Conservation (phyloP, 1,140 invertebrate genomes). For the Philotrypesis tridentata region DNA sequence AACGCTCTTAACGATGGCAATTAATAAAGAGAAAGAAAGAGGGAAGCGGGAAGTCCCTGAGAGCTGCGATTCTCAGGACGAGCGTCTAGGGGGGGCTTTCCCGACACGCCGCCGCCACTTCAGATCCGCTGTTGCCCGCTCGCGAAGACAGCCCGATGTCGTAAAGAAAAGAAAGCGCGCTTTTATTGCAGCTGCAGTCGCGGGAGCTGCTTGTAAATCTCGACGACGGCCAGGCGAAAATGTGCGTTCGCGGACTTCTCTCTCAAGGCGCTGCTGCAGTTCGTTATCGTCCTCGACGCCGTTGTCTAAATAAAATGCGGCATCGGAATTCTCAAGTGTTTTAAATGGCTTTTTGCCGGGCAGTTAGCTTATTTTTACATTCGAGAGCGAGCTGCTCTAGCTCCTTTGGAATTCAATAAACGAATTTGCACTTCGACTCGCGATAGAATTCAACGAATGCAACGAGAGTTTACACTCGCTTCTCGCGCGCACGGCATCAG, state of each 20-base stretch:
- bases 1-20: conserved; percentile 32
- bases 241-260: not conserved
- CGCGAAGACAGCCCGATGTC: not conserved
- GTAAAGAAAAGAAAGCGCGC: conserved; percentile 16
- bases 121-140: not conserved
- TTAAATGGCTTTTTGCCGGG: no score
- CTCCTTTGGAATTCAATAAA: not conserved
- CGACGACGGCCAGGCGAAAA: not conserved
- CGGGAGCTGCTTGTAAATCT: not conserved
- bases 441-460: not conserved
- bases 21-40: conserved; percentile 27
- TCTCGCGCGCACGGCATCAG: not conserved
- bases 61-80: not conserved
- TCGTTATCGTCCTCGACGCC: not conserved
- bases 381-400: not conserved
- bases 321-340: no score
- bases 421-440: not conserved
- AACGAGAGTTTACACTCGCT: not conserved
- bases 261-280: not conserved
- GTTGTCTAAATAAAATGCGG: not conserved
- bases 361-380: not conserved
- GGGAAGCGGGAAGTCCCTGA: not conserved
- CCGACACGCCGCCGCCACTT: not conserved
- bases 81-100: not conserved
- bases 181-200: conserved; percentile 3